phyloP scores from a whole-genome alignment of 2,797 vertebrate genomes.

The Acrossocheilus wenchowensis region DNA sequence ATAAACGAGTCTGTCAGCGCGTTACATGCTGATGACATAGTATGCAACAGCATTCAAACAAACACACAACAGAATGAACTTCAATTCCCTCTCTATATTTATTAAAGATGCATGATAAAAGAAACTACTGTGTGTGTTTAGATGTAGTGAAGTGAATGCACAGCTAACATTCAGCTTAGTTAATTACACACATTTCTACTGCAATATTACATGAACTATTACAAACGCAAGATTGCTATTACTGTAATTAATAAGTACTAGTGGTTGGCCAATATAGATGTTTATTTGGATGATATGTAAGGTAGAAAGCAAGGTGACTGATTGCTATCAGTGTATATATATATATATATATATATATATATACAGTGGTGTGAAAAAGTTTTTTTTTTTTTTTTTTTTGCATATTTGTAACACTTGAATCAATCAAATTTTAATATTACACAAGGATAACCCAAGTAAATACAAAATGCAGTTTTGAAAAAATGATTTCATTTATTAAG shows the following conservation, averaged over 20 bases:
- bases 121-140: not conserved
- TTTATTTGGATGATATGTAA: not conserved
- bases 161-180: not conserved
- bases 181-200: not conserved
- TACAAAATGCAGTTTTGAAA: too few relatives aligned
- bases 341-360: too few relatives aligned
- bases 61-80: conserved; percentile 7
- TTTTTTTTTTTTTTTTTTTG: too few relatives aligned
- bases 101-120: not conserved
- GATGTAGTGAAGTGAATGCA: not conserved
- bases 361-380: too few relatives aligned
- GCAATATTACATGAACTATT: not conserved
- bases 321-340: not conserved
- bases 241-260: not conserved
- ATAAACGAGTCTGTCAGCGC: conserved; percentile 42
- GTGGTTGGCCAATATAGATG: not conserved
- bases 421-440: too few relatives aligned
- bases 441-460: too few relatives aligned
- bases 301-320: not conserved
- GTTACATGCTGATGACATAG: conserved; percentile 35
- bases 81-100: not conserved
- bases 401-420: too few relatives aligned
- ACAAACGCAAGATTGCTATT: not conserved
- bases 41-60: conserved; percentile 12
- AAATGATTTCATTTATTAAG: too few relatives aligned